phyloP scores from a whole-genome alignment of 2,888 invertebrate genomes.

The Leptopilina syphax region DNA sequence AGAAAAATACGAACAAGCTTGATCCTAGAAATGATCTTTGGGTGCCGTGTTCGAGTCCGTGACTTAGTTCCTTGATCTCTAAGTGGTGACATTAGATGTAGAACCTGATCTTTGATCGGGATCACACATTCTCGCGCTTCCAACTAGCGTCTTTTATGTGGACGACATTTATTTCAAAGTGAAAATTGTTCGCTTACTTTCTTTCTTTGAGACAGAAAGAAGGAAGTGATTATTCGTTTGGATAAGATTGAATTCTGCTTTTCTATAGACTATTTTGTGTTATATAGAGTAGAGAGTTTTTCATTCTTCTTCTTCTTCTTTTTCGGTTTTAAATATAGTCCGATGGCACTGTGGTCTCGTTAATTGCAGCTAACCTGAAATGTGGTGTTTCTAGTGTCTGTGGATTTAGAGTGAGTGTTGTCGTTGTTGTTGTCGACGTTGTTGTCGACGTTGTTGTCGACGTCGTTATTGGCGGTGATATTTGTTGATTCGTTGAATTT shows the following conservation, averaged over 20 bases:
- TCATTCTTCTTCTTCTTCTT: too few species aligned
- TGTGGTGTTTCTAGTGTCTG: slow-evolving; percentile 64
- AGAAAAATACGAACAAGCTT: background rate
- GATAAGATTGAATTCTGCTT: slow-evolving; percentile 7
- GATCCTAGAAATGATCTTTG: slow-evolving; percentile 2
- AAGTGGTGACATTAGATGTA: slow-evolving; percentile 3
- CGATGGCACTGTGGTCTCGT: slow-evolving; percentile 72
- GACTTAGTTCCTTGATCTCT: slow-evolving; percentile 27
- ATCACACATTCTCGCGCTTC: slow-evolving; percentile 3
- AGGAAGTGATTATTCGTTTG: slow-evolving; percentile 7
- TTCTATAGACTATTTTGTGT: background rate
- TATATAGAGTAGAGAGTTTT: too few species aligned
- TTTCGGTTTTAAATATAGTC: slow-evolving; percentile 69
- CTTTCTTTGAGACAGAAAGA: slow-evolving; percentile 12
- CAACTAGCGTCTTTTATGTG: slow-evolving; percentile 30
- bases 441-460: slow-evolving; percentile 56
- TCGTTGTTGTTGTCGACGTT: slow-evolving; percentile 51
- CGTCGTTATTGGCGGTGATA: slow-evolving; percentile 55
- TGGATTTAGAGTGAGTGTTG: slow-evolving; percentile 55
- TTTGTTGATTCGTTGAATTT: slow-evolving; percentile 72
- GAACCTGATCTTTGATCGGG: slow-evolving; percentile 16
- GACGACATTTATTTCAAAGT: slow-evolving; percentile 18
- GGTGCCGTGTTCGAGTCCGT: background rate
- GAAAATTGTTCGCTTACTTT: slow-evolving; percentile 18
- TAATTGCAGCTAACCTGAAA: slow-evolving; percentile 74